These are phyloP conservation scores for Camponotus pennsylvanicus DNA, from an alignment of 1,140 invertebrate species.

Conservation along the genomic window DNA sequence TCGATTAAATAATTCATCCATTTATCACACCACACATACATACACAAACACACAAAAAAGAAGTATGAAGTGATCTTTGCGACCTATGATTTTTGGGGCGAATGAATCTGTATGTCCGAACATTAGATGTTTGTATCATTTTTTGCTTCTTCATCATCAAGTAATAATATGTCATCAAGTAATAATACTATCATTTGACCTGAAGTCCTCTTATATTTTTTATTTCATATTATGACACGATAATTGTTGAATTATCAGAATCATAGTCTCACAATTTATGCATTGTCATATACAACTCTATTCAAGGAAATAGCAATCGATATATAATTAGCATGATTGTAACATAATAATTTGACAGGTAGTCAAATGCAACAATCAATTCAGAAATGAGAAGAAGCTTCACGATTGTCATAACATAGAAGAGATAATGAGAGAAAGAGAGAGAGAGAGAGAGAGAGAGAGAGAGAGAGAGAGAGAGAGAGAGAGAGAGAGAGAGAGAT, in stretches of 20 bases:
- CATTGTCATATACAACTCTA: not conserved
- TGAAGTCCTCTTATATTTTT: not conserved
- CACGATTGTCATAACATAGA: not conserved
- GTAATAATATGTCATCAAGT: not conserved
- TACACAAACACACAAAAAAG: too few species aligned
- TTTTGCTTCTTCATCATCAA: not conserved
- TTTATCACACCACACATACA: not conserved
- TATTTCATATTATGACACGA: not conserved
- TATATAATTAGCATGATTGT: not conserved
- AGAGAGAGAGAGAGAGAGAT: too few species aligned
- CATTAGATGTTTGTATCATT: not conserved
- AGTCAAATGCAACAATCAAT: not conserved
- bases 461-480: too few species aligned
- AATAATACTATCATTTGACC: constrained; percentile 3
- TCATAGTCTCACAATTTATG: not conserved
- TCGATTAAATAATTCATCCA: not conserved
- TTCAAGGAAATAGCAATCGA: not conserved
- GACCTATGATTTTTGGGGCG: too few species aligned
- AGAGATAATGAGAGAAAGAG: too few species aligned
- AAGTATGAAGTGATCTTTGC: not conserved
- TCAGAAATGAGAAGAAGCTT: not conserved
- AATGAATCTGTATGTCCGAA: not conserved
- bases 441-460: too few species aligned
- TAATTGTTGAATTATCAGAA: not conserved
- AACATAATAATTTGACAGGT: not conserved